These are phyloP conservation scores for Pectinophora gossypiella DNA, from an alignment of 1,140 invertebrate genomes.

Conservation along the genomic window DNA sequence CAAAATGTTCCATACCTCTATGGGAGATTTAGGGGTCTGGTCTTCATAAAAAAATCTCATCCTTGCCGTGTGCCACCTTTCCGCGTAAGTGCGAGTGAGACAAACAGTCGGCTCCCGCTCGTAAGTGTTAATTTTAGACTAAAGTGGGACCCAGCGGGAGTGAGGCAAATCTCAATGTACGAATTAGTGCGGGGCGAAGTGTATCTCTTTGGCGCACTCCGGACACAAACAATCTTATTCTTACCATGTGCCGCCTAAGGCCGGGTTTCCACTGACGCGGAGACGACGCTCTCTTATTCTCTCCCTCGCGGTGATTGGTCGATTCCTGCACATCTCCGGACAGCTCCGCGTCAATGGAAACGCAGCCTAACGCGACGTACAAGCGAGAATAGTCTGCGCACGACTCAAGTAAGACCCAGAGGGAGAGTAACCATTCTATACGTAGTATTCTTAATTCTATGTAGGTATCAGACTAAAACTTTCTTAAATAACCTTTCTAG, in stretches of 20 bases:
- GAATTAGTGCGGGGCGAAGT: not conserved
- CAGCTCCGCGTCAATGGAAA: too few species aligned
- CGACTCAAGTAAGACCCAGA: too few species aligned
- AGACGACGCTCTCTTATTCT: too few species aligned
- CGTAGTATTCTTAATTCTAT: not conserved
- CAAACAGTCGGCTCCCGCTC: not conserved
- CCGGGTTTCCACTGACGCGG: too few species aligned
- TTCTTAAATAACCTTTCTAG: slow-evolving; percentile 26
- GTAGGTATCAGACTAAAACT: not conserved
- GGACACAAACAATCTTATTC: not conserved
- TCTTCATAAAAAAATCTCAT: not conserved
- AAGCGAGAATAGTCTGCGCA: not conserved
- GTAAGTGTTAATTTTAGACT: not conserved
- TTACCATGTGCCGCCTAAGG: too few species aligned
- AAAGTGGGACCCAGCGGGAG: too few species aligned
- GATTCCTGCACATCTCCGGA: too few species aligned
- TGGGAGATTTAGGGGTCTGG: not conserved
- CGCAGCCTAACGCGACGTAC: too few species aligned
- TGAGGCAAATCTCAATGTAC: not conserved
- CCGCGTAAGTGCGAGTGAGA: too few species aligned
- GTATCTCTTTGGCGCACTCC: not conserved
- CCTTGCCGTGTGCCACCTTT: not conserved
- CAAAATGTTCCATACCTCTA: not conserved
- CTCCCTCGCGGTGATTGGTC: too few species aligned
- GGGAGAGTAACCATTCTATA: not conserved